Evolutionary conservation across 2,797 vertebrate species (phyloP), one percentile per base, ranked within the genome.

Genomic region (Takifugu ocellatus): DNA sequence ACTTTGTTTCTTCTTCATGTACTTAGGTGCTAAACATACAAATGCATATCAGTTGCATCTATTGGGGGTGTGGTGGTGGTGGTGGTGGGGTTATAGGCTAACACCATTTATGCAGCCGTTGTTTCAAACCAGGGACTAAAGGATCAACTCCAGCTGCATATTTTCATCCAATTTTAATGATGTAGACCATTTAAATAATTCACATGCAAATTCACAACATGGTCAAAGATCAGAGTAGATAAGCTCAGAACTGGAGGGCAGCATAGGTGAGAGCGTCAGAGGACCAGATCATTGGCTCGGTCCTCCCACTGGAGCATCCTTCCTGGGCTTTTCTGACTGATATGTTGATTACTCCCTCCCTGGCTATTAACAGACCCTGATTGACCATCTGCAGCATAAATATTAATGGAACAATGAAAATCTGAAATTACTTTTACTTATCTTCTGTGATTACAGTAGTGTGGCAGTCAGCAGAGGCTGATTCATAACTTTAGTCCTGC

Each of bases 281-380:
- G 64, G 58, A 70, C 51, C 47, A 70, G 59, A 46, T 17, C 8
- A 46, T n/a, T 16, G 21, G 25, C 21, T 48, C 10, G 9, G 25
- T 25, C 11, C 12, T 31, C 25, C 57, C 55, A 54, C 48, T 53
- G 75, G 3, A 57, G 46, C 26, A 77, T 46, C 82, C 79, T 79
- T 46, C 82, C 81, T 80, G 58, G 61, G 65, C 27, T 51, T 57
- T 61, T 49, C 63, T 60, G 62, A 77, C 68, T 77, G 75, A 83
- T 79, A 88, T 89, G 89, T 82, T 90, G 90, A 91, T 89, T 88
- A 84, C 86, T 90, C 81, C 77, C 83, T 89, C 84, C 81, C 70
- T 77, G 78, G 81, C 76, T 81, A 77, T 84, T 84, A 85, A 90
- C 75, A 64, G 71, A 67, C 61, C 54, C 78, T 81, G 62, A 82